These are phyloP conservation scores for Macrotrachela quadricornifera DNA, from an alignment of 1,140 invertebrate genomes.

Conservation along the genomic window DNA sequence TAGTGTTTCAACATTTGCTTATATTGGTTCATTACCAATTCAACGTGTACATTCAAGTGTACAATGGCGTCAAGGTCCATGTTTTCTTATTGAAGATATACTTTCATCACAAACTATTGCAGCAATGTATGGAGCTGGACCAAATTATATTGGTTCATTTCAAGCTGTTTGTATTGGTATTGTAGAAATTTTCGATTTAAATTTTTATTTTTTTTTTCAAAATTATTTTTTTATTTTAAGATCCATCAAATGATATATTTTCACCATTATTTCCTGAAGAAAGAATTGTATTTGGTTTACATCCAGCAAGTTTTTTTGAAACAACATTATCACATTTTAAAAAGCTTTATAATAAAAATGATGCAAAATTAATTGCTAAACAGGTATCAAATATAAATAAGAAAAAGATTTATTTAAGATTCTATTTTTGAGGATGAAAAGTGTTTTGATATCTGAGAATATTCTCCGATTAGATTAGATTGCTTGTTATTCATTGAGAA, in stretches of 20 bases:
- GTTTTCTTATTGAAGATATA: constrained; percentile 75
- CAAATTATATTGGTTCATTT: constrained; percentile 37
- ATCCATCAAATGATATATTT: constrained; percentile 11
- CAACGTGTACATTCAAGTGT: constrained; percentile 42
- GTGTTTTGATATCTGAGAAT: no score
- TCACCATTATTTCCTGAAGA: constrained; percentile 22
- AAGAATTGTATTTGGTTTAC: constrained; percentile 69
- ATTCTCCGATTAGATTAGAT: no score
- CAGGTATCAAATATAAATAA: constrained; percentile 28
- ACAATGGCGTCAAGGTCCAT: constrained; percentile 80
- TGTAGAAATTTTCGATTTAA: constrained; percentile 33
- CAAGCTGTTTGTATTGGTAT: constrained; percentile 58
- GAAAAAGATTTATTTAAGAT: no score
- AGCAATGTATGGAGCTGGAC: constrained; percentile 58
- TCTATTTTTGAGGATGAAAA: no score
- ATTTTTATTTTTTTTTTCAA: constrained; percentile 30
- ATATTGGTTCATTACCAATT: constrained; percentile 46
- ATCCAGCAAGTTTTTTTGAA: constrained; percentile 78
- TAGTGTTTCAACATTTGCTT: constrained; percentile 70
- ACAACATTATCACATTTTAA: constrained; percentile 83
- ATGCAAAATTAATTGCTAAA: constrained; percentile 92
- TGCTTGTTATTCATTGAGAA: no score
- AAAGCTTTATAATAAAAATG: constrained; percentile 80
- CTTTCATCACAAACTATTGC: constrained; percentile 48
- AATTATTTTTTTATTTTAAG: no score